Evolutionary conservation across 2,888 invertebrate genomes (phyloP).

Genomic region (Meiosimyza decipiens): DNA sequence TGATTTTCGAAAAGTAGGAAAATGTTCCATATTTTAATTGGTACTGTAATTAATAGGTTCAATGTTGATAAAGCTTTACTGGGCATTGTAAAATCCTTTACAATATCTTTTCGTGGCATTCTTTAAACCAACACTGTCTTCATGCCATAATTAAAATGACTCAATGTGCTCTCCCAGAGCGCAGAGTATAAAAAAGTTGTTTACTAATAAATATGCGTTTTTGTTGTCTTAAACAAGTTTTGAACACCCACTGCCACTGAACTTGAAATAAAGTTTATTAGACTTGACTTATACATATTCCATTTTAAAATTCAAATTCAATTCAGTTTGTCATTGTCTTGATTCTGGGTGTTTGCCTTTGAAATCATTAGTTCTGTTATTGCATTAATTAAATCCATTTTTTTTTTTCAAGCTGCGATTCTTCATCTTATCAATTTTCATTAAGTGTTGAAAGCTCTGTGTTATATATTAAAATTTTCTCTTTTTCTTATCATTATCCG

Average conservation of each 20-base stretch:
- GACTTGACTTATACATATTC: background rate
- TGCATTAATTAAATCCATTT: background rate
- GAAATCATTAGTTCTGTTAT: background rate
- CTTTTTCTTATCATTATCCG: conserved; percentile 23
- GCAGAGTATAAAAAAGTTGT: conserved; percentile 68
- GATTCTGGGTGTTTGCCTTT: background rate
- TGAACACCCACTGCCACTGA: background rate
- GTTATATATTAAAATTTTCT: too few species aligned
- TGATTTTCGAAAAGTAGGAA: too few species aligned
- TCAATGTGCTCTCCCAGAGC: background rate
- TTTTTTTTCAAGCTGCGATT: background rate
- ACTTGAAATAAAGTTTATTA: background rate
- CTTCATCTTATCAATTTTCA: background rate
- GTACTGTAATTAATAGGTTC: too few species aligned
- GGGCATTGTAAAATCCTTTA: too few species aligned
- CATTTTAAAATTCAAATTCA: background rate
- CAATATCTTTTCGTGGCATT: background rate
- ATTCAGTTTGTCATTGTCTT: conserved; percentile 2
- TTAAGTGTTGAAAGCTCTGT: too few species aligned
- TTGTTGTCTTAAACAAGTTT: background rate
- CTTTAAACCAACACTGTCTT: background rate
- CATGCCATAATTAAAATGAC: background rate
- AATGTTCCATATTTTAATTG: too few species aligned
- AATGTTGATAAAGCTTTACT: too few species aligned
- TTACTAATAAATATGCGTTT: conserved; percentile 74